Base-by-base conservation (phyloP, 1,140 invertebrate genomes). In the Trichogramma pretiosum region DNA sequence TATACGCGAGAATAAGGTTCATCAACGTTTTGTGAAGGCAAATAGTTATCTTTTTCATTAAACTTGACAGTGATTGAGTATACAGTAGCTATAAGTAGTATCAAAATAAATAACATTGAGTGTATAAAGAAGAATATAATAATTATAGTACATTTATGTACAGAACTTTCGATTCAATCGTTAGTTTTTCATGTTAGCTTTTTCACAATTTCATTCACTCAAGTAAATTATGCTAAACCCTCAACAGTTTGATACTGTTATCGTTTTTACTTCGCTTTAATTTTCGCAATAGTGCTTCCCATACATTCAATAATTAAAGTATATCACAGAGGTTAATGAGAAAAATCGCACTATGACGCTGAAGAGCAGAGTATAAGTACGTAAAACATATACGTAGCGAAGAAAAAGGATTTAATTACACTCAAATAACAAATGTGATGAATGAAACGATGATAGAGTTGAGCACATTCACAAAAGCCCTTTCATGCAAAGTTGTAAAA, bases 271-370 rank as follows among this genome's bases (percentile, higher is more conserved):
- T 16, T 55, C 21, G 13, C 42, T 39, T 42, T 49, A 43, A 53
- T 48, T 53, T 53, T 43, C 50, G 52, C 50, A 57, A n/a, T n/a
- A n/a, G n/a, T n/a, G n/a, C n/a, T n/a, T n/a, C n/a, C n/a, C n/a
- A n/a, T n/a, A 64, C 63, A 64, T 49, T 55, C 63, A 67, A 69
- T 61, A 63, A 64, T 64, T 67, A 65, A 67, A 67, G 63, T 67
- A 67, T 69, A 69, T 69, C 67, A 69, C 67, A 69, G 67, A 67
- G 67, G 59, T 67, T 62, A 67, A 67, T 62, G 60, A n/a, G n/a
- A n/a, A 67, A 63, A 62, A 64, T 62, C 46, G 48, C 56, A 62
- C 57, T 65, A 63, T 43, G 48, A 59, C 58, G 50, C 57, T 14
- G 58, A 57, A 58, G n/a, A 42, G 54, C 50, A 58, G 53, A 58